These are phyloP conservation scores for Trichogramma dendrolimi DNA, from an alignment of 2,888 invertebrate genomes.

Conservation along the genomic window DNA sequence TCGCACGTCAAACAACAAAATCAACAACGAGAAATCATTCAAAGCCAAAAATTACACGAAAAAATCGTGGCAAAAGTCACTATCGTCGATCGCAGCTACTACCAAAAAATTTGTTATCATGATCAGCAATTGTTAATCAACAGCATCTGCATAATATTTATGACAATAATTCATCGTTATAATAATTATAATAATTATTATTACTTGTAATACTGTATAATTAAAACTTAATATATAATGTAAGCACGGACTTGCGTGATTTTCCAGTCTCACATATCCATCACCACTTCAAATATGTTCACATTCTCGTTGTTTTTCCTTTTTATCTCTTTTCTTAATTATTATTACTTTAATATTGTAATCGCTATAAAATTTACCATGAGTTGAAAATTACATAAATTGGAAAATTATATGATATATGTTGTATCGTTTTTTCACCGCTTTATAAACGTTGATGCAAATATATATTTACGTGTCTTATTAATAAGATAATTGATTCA, in stretches of 20 bases:
- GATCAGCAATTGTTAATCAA: constrained; percentile 10
- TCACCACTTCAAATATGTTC: background rate
- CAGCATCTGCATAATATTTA: constrained; percentile 26
- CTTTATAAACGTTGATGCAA: too few relatives aligned
- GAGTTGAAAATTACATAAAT: too few relatives aligned
- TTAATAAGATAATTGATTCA: too few relatives aligned
- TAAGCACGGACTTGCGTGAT: constrained; percentile 34
- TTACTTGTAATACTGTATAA: constrained; percentile 47
- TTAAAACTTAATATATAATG: constrained; percentile 43
- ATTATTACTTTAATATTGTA: background rate
- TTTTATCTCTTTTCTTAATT: background rate
- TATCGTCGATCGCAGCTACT: too few relatives aligned
- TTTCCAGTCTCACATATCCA: constrained; percentile 1
- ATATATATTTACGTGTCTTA: too few relatives aligned
- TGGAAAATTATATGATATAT: too few relatives aligned
- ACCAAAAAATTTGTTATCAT: constrained; percentile 9
- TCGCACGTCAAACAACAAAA: constrained; percentile 9
- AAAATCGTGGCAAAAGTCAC: too few relatives aligned
- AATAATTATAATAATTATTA: constrained; percentile 26
- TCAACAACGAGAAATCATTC: constrained; percentile 14
- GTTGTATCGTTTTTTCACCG: too few relatives aligned
- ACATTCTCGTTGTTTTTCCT: constrained; percentile 17
- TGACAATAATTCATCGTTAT: constrained; percentile 27
- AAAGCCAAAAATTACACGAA: constrained; percentile 13
- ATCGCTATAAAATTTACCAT: too few relatives aligned